Evolutionary conservation across 2,113 vertebrate genomes (phyloP).

Genomic region (Alethe diademata): DNA sequence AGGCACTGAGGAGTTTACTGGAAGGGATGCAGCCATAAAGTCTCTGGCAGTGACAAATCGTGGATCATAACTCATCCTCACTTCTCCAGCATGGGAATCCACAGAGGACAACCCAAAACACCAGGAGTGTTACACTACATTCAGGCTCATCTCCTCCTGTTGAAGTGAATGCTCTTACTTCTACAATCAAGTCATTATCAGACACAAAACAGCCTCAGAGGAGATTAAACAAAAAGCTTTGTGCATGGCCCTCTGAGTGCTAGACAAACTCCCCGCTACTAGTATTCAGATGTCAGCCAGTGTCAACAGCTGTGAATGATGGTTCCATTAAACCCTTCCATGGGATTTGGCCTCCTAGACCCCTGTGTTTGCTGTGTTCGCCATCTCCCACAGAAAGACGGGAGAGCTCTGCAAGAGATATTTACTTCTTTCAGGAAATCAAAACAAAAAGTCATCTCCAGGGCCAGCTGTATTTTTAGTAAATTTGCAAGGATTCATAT

Average conservation of each 20-base stretch:
- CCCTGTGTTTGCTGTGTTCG: not conserved
- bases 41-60: not conserved
- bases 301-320: not conserved
- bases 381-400: not conserved
- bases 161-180: not conserved
- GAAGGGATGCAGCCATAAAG: not conserved
- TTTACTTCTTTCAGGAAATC: not conserved
- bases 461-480: not conserved
- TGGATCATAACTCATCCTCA: not conserved
- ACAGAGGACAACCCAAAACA: not conserved
- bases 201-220: not conserved
- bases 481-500: not conserved
- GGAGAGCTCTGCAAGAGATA: not conserved
- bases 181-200: not conserved
- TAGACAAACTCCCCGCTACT: not conserved
- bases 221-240: not conserved
- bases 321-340: not conserved
- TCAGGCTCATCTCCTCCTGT: not conserved
- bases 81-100: not conserved
- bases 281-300: not conserved
- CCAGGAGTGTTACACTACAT: not conserved
- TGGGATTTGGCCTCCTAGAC: not conserved
- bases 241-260: not conserved
- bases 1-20: not conserved
- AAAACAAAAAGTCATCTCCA: not conserved